phyloP scores from a whole-genome alignment of 2,888 invertebrate species.

The Eristalis tenax region DNA sequence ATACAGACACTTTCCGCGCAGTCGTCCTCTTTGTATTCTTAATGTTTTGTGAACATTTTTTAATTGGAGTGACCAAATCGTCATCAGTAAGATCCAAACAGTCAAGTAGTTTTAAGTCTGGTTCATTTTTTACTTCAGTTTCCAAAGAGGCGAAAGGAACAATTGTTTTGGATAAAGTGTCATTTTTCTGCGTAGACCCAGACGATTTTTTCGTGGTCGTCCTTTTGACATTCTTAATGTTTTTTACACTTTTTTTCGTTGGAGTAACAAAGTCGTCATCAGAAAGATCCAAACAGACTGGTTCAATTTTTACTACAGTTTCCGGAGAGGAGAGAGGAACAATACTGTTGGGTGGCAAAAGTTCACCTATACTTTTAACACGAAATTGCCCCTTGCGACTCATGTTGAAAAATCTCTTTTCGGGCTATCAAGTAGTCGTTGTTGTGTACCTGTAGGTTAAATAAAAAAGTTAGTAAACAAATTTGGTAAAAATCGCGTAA shows the following conservation, averaged over 20 bases:
- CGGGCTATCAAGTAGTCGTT: background rate
- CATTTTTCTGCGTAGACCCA: constrained; percentile 17
- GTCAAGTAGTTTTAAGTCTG: background rate
- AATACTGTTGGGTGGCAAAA: constrained; percentile 12
- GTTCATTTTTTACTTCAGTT: no score
- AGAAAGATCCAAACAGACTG: constrained; percentile 34
- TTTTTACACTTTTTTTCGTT: background rate
- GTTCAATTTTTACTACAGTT: background rate
- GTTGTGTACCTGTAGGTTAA: background rate
- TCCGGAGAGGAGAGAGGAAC: background rate
- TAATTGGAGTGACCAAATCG: background rate
- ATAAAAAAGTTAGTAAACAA: background rate
- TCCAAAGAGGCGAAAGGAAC: no score
- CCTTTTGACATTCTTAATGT: background rate
- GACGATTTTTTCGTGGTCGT: background rate
- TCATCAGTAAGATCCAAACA: constrained; percentile 47
- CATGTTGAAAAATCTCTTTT: constrained; percentile 6
- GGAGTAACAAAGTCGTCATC: constrained; percentile 3
- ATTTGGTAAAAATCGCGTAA: no score
- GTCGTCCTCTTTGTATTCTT: background rate
- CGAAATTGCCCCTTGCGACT: constrained; percentile 36
- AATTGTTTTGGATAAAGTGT: background rate
- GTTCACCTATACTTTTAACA: constrained; percentile 35
- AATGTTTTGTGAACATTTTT: background rate
- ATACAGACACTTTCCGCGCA: background rate